Base-by-base conservation (phyloP, 2,797 vertebrate species). In the Lacerta viridis region DNA sequence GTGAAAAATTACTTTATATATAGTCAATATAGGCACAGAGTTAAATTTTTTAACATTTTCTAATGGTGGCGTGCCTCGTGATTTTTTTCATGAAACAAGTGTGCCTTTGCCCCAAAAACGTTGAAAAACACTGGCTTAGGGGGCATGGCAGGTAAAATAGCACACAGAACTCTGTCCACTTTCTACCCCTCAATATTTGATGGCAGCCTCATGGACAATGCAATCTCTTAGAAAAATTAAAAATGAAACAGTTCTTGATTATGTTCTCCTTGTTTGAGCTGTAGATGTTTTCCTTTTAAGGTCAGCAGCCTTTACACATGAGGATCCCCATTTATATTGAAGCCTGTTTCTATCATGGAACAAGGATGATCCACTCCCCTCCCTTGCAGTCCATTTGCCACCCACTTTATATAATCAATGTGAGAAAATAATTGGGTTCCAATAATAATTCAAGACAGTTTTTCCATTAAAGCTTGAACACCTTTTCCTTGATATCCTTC, bases 291-390 rank as follows among this genome's bases (percentile, higher is more conserved):
- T 76, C 43, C 36, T 92, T 94, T 91, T 94, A 94, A 95, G 94
- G 95, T 93, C 83, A 66, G 50, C 0, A 0, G 50, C 93, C 94
- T 92, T 20, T 88, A 95, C 89, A 81, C 89, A 93, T 95, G 88
- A 95, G 93, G 83, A 90, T 75, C 72, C 80, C 83, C 80, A 92
- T 92, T 92, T 27, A 36, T 95, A 94, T 94, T 84, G 71, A 93
- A 69, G 72, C 39, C 36, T 10, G 50, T 46, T 77, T 78, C 27
- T 15, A 43, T 55, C 33, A 23, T 78, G 68, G 27, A 81, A 2
- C 33, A 41, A 84, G 71, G 91, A 84, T 33, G 33, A 43, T 41
- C 61, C 61, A 23, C 61, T 5, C 61, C 76, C 80, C 82, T 55
- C n/a, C 82, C 80, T 39, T 69, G 23, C 27, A 68, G 11, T 20